Conservation (phyloP, 2,113 vertebrate species). For the Lota lota region DNA sequence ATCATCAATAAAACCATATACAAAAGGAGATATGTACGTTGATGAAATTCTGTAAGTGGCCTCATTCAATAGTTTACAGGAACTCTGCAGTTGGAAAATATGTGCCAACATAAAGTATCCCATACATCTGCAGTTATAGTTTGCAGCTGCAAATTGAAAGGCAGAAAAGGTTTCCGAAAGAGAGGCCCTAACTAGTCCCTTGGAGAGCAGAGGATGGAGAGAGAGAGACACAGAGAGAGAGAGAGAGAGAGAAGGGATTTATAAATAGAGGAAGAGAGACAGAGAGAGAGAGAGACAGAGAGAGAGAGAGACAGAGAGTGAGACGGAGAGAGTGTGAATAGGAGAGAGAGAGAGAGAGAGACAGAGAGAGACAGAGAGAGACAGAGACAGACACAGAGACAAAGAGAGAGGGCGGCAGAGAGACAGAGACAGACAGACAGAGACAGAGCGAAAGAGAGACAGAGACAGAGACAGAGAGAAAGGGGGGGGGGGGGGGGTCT, state of each 20-base stretch:
- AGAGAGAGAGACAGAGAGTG: background rate
- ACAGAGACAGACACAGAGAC: background rate
- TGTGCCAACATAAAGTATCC: background rate
- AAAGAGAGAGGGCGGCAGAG: background rate
- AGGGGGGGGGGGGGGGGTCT: too few relatives aligned
- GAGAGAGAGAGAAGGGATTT: background rate
- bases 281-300: background rate
- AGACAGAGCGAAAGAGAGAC: background rate
- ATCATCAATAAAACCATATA: too few relatives aligned
- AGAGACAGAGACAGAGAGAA: slow-evolving; percentile 49
- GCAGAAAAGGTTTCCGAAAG: slow-evolving; percentile 55
- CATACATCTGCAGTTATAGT: slow-evolving; percentile 20
- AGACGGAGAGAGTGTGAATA: background rate
- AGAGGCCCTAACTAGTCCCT: slow-evolving; percentile 70
- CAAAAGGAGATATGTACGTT: too few relatives aligned
- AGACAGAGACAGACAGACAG: background rate
- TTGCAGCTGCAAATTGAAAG: slow-evolving; percentile 24
- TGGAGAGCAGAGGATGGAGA: slow-evolving; percentile 17
- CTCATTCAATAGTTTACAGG: background rate
- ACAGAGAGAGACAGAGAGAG: background rate
- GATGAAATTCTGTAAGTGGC: too few relatives aligned
- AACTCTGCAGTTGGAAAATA: background rate
- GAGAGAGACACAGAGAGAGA: background rate
- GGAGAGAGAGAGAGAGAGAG: slow-evolving; percentile 22
- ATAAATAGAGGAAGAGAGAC: too few relatives aligned